Evolutionary conservation across 2,797 vertebrate genomes (phyloP).

Genomic region (Linurgus olivaceus): DNA sequence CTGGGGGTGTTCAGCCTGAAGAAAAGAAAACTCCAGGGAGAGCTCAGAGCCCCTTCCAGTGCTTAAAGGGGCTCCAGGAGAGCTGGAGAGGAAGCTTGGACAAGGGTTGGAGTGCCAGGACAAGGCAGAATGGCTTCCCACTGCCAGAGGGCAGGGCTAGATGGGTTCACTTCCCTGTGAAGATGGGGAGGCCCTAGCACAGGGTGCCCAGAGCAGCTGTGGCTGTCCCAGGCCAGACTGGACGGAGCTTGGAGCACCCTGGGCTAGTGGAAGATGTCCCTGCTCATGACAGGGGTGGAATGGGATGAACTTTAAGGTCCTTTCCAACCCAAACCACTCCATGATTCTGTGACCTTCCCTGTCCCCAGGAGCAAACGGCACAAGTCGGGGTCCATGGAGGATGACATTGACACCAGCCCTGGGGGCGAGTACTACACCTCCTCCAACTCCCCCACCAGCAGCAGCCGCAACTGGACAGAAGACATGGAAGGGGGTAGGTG

Average conservation of each 20-base stretch:
- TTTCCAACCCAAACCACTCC: not conserved
- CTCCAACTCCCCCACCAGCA: constrained; percentile 93
- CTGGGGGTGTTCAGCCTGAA: not conserved
- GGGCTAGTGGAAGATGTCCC: not conserved
- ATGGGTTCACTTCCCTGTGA: not conserved
- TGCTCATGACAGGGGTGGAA: not conserved
- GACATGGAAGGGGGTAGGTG: constrained; percentile 95
- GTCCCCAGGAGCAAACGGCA: constrained; percentile 90
- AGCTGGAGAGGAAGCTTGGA: not conserved
- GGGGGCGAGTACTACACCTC: constrained; percentile 95
- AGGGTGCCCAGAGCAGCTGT: not conserved
- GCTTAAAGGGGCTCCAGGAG: not conserved
- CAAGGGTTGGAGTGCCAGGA: not conserved
- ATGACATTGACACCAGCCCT: constrained; percentile 94
- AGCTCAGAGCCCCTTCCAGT: not conserved
- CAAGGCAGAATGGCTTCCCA: not conserved
- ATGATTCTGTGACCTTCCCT: not conserved
- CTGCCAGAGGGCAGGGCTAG: not conserved
- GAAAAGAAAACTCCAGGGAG: not conserved
- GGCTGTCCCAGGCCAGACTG: not conserved
- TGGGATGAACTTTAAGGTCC: not conserved
- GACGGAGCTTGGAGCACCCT: fast-evolving
- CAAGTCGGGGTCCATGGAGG: constrained; percentile 96
- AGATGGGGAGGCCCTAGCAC: fast-evolving
- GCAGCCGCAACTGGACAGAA: constrained; percentile 96